These are phyloP conservation scores for Nansenia antarctica DNA, from an alignment of 2,113 vertebrate species.

Conservation along the genomic window DNA sequence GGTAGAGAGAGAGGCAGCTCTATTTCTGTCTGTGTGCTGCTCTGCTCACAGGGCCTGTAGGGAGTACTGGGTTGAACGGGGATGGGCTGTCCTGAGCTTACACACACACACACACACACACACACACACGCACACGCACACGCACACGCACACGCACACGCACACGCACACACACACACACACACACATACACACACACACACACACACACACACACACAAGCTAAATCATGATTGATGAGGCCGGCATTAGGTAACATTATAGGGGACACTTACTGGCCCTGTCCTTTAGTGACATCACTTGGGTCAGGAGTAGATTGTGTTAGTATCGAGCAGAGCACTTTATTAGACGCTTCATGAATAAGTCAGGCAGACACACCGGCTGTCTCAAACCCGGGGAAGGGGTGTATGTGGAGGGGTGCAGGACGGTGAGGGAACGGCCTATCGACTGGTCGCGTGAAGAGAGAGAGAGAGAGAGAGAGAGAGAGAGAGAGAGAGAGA, in stretches of 20 bases:
- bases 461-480: no score
- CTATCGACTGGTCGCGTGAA: no score
- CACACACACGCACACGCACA: slow-evolving; percentile 19
- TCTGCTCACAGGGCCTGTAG: slow-evolving; percentile 47
- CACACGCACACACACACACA: slow-evolving; percentile 15
- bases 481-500: no score
- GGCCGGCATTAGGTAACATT: slow-evolving; percentile 84
- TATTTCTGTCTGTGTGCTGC: slow-evolving; percentile 67
- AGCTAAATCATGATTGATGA: slow-evolving; percentile 88
- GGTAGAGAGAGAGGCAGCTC: slow-evolving; percentile 61
- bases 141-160: slow-evolving; percentile 20
- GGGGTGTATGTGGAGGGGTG: no score
- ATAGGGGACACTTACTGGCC: slow-evolving; percentile 80
- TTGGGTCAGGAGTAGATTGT: slow-evolving; percentile 82
- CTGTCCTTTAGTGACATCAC: slow-evolving; percentile 80
- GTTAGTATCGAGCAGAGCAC: slow-evolving; percentile 82
- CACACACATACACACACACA: slow-evolving; percentile 47
- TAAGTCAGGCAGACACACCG: slow-evolving; percentile 69
- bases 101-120: background rate
- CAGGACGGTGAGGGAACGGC: no score
- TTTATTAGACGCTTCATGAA: slow-evolving; percentile 87
- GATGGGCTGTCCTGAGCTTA: slow-evolving; percentile 49
- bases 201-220: slow-evolving; percentile 58
- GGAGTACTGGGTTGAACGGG: slow-evolving; percentile 61
- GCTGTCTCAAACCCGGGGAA: no score